Conservation (phyloP, 2,113 vertebrate genomes). For the Charina bottae region DNA sequence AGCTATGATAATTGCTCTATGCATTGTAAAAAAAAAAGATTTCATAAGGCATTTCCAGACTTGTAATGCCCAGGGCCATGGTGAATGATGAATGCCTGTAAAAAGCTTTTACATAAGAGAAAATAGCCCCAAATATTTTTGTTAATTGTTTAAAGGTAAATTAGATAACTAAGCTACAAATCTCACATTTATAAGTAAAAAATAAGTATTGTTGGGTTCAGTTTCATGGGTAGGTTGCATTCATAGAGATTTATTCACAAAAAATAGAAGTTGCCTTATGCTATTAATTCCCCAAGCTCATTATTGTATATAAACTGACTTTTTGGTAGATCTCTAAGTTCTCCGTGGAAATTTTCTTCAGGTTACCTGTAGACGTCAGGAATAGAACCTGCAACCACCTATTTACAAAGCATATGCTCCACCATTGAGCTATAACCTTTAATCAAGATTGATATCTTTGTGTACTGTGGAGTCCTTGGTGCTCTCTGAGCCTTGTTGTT, state of each 20-base stretch:
- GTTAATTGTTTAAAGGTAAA: background rate
- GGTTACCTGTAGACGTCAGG: background rate
- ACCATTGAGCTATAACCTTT: background rate
- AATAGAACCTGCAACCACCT: background rate
- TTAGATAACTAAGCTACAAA: background rate
- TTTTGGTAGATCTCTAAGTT: background rate
- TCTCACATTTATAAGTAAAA: background rate
- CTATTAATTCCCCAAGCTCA: background rate
- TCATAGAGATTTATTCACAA: background rate
- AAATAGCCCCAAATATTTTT: background rate
- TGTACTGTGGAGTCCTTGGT: no score
- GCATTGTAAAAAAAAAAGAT: background rate
- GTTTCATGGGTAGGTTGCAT: background rate
- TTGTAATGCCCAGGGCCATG: background rate
- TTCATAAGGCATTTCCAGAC: constrained; percentile 11
- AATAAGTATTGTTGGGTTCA: background rate
- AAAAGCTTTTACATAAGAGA: background rate
- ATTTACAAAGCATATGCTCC: background rate
- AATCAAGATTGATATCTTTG: background rate
- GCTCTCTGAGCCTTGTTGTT: no score
- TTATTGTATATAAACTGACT: background rate
- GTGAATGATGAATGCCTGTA: background rate
- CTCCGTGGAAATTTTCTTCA: no score
- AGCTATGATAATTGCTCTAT: background rate
- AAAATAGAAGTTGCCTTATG: background rate